phyloP scores from a whole-genome alignment of 2,113 vertebrate species.

The Gorsachius goisagi region DNA sequence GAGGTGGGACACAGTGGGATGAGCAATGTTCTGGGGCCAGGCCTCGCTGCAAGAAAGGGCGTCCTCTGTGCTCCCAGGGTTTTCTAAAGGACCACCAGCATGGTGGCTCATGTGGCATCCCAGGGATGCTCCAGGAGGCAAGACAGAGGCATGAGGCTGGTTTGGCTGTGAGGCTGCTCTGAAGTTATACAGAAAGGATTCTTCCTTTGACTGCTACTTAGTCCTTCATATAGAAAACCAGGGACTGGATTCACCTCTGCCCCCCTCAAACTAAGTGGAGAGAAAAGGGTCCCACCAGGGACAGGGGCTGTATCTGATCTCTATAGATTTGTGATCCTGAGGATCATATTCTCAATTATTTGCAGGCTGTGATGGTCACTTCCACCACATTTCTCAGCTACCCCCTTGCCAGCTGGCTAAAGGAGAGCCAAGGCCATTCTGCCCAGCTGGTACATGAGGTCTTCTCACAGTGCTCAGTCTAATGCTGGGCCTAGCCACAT shows the following conservation, averaged over 20 bases:
- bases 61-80: not conserved
- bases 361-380: not conserved
- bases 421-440: not conserved
- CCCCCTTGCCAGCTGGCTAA: not conserved
- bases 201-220: not conserved
- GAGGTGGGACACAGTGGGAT: not conserved
- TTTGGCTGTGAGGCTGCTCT: not conserved
- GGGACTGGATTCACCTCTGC: not conserved
- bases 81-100: not conserved
- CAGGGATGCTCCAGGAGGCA: not conserved
- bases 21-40: not conserved
- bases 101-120: not conserved
- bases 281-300: not conserved
- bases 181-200: not conserved
- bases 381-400: not conserved
- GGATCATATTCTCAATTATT: not conserved
- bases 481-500: not conserved
- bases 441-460: not conserved
- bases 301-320: not conserved
- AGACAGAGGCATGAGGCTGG: not conserved
- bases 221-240: not conserved
- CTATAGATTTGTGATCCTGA: not conserved
- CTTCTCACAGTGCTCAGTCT: not conserved
- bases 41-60: not conserved
- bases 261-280: not conserved